A percentile compares a stretch with the other conserved stretches of the same genome.
phyloP scores from a whole-genome alignment of 2,888 invertebrate species.

The Dryococelus australis region DNA sequence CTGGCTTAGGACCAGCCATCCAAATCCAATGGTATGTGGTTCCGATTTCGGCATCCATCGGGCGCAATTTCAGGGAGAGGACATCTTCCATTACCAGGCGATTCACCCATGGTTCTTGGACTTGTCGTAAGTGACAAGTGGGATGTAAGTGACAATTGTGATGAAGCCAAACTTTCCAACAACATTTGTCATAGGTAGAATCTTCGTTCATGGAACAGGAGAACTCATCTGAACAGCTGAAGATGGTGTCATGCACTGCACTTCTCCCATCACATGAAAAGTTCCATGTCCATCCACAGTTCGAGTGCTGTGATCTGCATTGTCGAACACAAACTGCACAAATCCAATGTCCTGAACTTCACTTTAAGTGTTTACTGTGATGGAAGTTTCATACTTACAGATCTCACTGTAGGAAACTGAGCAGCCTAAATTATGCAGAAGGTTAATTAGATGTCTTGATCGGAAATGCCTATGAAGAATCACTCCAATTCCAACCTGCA shows the following conservation, averaged over 20 bases:
- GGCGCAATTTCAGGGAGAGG: too few species aligned
- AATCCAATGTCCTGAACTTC: background rate
- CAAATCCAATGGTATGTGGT: background rate
- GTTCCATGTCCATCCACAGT: too few species aligned
- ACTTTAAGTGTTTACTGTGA: background rate
- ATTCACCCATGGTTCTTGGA: background rate
- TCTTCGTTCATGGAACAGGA: background rate
- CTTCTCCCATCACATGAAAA: background rate
- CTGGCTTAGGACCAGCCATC: too few species aligned
- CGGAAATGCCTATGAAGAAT: background rate
- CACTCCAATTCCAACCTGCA: slow-evolving; percentile 19
- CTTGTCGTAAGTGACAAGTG: background rate
- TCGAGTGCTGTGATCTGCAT: too few species aligned
- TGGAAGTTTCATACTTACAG: too few species aligned
- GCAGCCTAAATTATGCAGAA: too few species aligned
- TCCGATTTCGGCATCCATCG: too few species aligned
- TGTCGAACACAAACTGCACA: too few species aligned
- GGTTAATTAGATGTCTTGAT: background rate
- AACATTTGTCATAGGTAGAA: background rate
- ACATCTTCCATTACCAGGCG: background rate
- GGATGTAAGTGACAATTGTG: too few species aligned
- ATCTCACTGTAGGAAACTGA: too few species aligned
- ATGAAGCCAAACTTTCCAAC: background rate
- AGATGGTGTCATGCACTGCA: background rate
- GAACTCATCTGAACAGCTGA: background rate